A percentile compares a stretch with the other conserved stretches of the same genome.
Conservation (phyloP, 2,113 vertebrate genomes). For the Zapus hudsonius region DNA sequence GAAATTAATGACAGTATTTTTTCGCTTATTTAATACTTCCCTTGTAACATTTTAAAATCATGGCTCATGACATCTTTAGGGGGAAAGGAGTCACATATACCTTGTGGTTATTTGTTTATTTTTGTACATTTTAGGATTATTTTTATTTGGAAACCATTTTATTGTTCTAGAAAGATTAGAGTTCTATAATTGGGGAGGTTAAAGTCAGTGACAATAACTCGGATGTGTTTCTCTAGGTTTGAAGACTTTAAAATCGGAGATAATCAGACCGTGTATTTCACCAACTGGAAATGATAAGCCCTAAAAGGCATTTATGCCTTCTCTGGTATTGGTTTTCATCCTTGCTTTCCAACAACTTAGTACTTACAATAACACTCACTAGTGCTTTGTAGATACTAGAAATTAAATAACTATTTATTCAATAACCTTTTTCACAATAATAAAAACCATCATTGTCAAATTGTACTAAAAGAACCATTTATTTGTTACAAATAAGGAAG, state of each 20-base stretch:
- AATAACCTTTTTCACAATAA: background rate
- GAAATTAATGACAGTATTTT: background rate
- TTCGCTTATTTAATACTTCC: background rate
- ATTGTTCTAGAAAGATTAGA: background rate
- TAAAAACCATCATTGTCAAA: background rate
- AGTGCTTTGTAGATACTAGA: background rate
- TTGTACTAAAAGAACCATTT: background rate
- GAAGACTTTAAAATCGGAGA: background rate
- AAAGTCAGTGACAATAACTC: background rate
- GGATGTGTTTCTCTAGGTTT: conserved; percentile 12
- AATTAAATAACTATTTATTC: background rate
- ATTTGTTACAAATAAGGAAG: background rate
- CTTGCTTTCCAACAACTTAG: background rate
- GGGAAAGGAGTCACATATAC: background rate
- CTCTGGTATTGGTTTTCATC: background rate
- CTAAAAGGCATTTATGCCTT: background rate
- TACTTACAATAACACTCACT: background rate
- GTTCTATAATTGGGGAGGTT: background rate
- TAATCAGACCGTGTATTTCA: background rate
- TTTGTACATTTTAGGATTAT: background rate
- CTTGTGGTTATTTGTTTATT: background rate
- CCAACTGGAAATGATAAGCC: background rate
- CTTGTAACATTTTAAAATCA: background rate
- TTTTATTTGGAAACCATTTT: background rate
- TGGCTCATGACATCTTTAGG: background rate